phyloP scores from a whole-genome alignment of 2,888 invertebrate genomes.

The Cheilosia vulpina region DNA sequence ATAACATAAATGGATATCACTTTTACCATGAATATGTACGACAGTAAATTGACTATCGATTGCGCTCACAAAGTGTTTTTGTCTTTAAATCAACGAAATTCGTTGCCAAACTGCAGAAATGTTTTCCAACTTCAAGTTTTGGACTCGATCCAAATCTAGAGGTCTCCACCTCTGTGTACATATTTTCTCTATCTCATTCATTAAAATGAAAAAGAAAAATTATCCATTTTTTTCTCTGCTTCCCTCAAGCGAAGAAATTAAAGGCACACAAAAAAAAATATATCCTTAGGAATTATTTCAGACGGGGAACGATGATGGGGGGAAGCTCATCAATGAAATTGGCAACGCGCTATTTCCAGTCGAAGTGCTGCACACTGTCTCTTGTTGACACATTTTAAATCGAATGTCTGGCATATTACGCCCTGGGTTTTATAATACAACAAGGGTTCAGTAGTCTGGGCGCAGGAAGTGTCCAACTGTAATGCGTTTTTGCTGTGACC shows the following conservation, averaged over 20 bases:
- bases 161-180: constrained; percentile 1
- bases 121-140: constrained; percentile 51
- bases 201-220: constrained; percentile 27
- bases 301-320: not conserved
- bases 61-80: constrained; percentile 54
- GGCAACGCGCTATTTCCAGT: constrained; percentile 41
- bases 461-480: constrained; percentile 18
- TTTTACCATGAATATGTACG: constrained; percentile 17
- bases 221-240: not conserved
- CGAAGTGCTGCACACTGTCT: constrained; percentile 19
- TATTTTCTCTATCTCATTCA: constrained; percentile 13
- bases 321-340: constrained; percentile 31
- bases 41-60: constrained; percentile 61
- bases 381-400: constrained; percentile 23
- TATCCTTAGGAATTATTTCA: not conserved
- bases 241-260: not conserved
- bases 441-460: not conserved
- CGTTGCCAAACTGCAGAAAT: constrained; percentile 50
- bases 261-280: not conserved
- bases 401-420: constrained; percentile 1
- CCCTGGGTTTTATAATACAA: not conserved
- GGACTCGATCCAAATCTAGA: constrained; percentile 46
- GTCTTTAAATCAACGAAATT: constrained; percentile 50
- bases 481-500: constrained; percentile 30
- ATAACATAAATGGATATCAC: constrained; percentile 31